Conservation (phyloP, 1,140 invertebrate species). For the Xylocopa sonorina region DNA sequence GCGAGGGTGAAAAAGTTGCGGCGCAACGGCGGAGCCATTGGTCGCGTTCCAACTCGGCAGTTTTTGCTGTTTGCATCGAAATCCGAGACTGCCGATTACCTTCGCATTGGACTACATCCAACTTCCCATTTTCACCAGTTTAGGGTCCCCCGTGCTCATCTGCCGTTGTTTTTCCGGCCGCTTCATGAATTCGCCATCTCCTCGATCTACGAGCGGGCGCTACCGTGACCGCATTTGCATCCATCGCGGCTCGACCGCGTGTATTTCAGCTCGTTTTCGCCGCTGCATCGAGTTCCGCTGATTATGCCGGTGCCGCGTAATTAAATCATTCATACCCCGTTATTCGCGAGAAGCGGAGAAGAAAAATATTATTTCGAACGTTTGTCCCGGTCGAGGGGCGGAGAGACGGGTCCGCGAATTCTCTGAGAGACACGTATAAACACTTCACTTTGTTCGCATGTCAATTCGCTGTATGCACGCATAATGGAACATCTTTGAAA, state of each 20-base stretch:
- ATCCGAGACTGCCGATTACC: constrained; percentile 70
- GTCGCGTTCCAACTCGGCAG: constrained; percentile 66
- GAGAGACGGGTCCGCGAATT: no score
- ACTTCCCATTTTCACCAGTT: constrained; percentile 69
- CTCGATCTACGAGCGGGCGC: constrained; percentile 31
- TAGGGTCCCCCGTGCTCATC: constrained; percentile 62
- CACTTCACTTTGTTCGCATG: no score
- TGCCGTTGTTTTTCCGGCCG: constrained; percentile 54
- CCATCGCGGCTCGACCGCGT: constrained; percentile 9
- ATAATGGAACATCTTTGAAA: no score
- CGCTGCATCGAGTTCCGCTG: not conserved
- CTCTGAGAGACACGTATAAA: no score
- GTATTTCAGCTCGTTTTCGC: not conserved
- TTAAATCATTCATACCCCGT: not conserved
- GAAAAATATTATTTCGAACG: no score
- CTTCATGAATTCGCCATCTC: constrained; percentile 48
- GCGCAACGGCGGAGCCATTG: constrained; percentile 64
- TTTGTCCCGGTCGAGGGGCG: no score
- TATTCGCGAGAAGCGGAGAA: not conserved
- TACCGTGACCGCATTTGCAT: constrained; percentile 56
- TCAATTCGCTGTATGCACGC: no score
- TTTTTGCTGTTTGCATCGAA: constrained; percentile 69
- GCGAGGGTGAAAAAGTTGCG: constrained; percentile 47
- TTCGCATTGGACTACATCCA: constrained; percentile 69
- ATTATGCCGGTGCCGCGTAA: not conserved